Evolutionary conservation across 2,797 vertebrate species (phyloP), one percentile per base, ranked within the genome.

Genomic region (Acrocephalus scirpaceus): DNA sequence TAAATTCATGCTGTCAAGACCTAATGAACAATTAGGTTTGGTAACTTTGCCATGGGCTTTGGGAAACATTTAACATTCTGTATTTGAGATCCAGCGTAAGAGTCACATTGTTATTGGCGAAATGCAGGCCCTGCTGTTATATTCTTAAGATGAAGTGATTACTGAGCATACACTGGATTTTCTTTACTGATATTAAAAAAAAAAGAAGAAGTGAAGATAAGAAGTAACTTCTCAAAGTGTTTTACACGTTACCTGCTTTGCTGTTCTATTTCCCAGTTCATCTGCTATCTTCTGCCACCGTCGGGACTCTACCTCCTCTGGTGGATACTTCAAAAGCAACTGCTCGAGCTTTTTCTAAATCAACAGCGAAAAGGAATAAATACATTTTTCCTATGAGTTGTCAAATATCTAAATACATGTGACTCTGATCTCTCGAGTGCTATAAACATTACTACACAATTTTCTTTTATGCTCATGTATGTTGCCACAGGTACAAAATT

Each of bases 211-310:
- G 27, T 20, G 17, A 34, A 32, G n/a, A 30, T 32, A 83, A 76
- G 20, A 15, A 13, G 66, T 29, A 36, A 75, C 23, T 89, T 65
- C 40, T 58, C 16, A 1, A 82, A 40, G 18, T 54, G 30, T 60
- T 65, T 29, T 66, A 54, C 30, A 88, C 25, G 34, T 97, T 97
- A 99, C 99, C 99, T 99, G 99, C 92, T 99, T 99, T 57, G 99
- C 98, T 13, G 99, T 99, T 91, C 99, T 98, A 73, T 99, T 99
- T 69, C 99, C 99, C n/a, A 99, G 97, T 76, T 98, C 99, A 93
- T 99, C 99, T 9, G 99, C 99, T 40, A 99, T 99, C 97, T 99
- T 99, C 98, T 99, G 99, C 99, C 99, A 99, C 75, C 99, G 98
- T 84, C 98, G 99, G 18, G 99, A 99, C 97, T 99, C 99, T 4